Percentiles rank a stretch among this genome's conserved stretches.
Conservation (phyloP, 2,888 invertebrate genomes). For the Hemicrepidius hirtus region DNA sequence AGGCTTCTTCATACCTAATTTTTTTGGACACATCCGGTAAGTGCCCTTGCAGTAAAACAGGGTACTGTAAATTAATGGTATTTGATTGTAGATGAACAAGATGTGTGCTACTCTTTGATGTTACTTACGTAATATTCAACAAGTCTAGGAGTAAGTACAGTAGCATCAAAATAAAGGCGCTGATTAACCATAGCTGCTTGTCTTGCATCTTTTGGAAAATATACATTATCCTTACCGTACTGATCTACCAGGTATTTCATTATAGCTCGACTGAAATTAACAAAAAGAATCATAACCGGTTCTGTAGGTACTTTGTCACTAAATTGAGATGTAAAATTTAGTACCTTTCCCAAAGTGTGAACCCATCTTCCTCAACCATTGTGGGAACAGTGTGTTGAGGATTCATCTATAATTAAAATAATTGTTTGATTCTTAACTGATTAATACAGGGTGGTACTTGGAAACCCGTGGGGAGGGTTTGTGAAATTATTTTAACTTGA, state of each 20-base stretch:
- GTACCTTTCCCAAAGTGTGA: conserved; percentile 82
- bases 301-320: conserved; percentile 1
- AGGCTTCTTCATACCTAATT: conserved; percentile 76
- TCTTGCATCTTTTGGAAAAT: conserved; percentile 80
- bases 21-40: conserved; percentile 58
- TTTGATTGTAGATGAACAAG: too few species aligned
- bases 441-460: too few species aligned
- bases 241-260: conserved; percentile 79
- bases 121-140: conserved; percentile 76
- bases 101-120: too few species aligned
- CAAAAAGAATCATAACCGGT: too few species aligned
- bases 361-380: conserved; percentile 82
- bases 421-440: neutral
- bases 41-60: conserved; percentile 58
- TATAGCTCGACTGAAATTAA: conserved; percentile 78
- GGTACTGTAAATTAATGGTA: conserved; percentile 55
- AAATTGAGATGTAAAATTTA: neutral
- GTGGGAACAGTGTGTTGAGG: conserved; percentile 84
- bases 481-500: too few species aligned
- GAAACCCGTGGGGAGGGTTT: too few species aligned
- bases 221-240: conserved; percentile 78
- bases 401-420: conserved; percentile 75
- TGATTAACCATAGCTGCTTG: conserved; percentile 78
- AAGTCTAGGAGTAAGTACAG: conserved; percentile 75
- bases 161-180: conserved; percentile 78